Evolutionary conservation across 2,888 invertebrate genomes (phyloP).

Genomic region (Athetis lepigone): DNA sequence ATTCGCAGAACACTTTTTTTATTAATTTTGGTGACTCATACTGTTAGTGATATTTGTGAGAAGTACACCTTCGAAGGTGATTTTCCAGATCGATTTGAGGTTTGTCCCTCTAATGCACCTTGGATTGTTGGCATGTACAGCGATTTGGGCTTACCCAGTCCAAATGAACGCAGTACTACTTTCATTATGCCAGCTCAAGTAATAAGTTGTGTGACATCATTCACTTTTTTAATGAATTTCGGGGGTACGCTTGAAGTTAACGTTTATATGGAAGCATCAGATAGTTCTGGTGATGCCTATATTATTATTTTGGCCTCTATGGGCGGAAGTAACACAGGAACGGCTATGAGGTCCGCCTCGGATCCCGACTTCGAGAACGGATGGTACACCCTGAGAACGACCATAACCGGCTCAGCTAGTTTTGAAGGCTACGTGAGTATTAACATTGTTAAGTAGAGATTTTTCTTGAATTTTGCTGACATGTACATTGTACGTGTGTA

Average conservation of each 20-base stretch:
- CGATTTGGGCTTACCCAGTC: constrained; percentile 44
- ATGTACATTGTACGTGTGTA: neutral
- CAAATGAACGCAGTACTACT: constrained; percentile 60
- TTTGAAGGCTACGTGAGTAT: constrained; percentile 50
- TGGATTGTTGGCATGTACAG: constrained; percentile 64
- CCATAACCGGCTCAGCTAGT: constrained; percentile 15
- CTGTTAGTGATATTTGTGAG: constrained; percentile 67
- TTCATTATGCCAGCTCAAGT: constrained; percentile 66
- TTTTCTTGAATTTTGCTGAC: neutral
- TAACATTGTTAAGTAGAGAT: neutral
- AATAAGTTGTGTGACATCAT: constrained; percentile 27
- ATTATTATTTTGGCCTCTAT: neutral
- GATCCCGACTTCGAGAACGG: constrained; percentile 11
- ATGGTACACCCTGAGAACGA: constrained; percentile 36
- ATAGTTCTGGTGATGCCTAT: constrained; percentile 6
- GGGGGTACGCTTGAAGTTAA: constrained; percentile 34
- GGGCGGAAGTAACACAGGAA: constrained; percentile 18
- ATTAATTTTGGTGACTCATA: constrained; percentile 52
- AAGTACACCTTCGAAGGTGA: constrained; percentile 68
- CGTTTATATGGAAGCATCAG: constrained; percentile 17
- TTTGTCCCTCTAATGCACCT: constrained; percentile 51
- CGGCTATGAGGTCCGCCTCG: neutral
- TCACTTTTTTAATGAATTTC: constrained; percentile 6
- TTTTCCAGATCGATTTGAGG: constrained; percentile 56
- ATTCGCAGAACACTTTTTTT: constrained; percentile 45